phyloP scores from a whole-genome alignment of 2,797 vertebrate species.

The Xiphorhynchus erythropygius region DNA sequence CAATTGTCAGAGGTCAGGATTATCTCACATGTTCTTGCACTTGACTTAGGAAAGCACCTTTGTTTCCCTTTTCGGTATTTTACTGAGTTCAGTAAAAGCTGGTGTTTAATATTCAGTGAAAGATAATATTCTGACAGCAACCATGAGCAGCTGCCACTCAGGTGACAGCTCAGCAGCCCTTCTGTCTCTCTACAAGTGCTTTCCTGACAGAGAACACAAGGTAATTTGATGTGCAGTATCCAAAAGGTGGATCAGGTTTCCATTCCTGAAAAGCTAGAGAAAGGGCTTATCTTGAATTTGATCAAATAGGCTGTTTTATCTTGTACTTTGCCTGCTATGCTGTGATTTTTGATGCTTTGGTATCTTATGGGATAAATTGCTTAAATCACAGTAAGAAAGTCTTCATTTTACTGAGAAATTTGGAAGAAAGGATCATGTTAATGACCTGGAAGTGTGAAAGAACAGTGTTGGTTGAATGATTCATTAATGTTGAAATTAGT shows the following conservation, averaged over 20 bases:
- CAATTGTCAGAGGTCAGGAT: background rate
- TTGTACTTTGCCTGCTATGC: rapidly evolving
- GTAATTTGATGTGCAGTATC: background rate
- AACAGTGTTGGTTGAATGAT: background rate
- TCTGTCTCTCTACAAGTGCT: background rate
- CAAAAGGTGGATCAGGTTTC: background rate
- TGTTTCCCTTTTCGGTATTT: background rate
- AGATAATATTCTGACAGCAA: background rate
- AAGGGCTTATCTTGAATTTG: background rate
- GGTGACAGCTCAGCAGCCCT: background rate
- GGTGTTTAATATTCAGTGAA: background rate
- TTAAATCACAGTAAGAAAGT: background rate
- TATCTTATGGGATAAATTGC: background rate
- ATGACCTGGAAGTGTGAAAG: background rate
- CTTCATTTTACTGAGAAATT: background rate
- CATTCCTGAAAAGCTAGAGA: background rate
- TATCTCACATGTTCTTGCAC: background rate
- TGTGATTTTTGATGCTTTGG: background rate
- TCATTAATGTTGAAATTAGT: background rate
- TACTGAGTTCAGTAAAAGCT: background rate
- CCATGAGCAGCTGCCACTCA: background rate
- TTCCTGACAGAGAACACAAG: background rate
- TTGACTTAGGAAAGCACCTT: background rate
- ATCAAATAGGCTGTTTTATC: background rate
- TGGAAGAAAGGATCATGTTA: background rate